Percentiles rank a stretch among this genome's conserved stretches.
phyloP scores from a whole-genome alignment of 1,140 invertebrate genomes.

The Diprion similis region DNA sequence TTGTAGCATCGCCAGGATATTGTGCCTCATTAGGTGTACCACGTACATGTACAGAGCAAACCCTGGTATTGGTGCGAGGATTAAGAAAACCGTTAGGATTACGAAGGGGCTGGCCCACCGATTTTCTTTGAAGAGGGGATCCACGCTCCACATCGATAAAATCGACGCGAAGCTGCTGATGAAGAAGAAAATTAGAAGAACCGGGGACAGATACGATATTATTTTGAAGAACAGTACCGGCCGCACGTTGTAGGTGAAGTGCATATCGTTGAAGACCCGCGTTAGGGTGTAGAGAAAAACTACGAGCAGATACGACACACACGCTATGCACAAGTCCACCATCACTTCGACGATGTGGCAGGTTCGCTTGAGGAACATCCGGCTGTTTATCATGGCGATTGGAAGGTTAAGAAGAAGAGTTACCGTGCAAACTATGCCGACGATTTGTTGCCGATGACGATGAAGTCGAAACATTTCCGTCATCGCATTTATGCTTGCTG shows the following conservation, averaged over 20 bases:
- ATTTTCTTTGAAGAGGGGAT: background rate
- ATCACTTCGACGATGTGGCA: background rate
- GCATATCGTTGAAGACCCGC: background rate
- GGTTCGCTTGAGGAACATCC: background rate
- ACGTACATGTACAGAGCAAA: background rate
- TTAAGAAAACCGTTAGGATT: background rate
- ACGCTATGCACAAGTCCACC: background rate
- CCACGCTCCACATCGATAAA: background rate
- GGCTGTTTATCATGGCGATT: background rate
- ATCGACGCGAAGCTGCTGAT: background rate
- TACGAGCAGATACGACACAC: background rate
- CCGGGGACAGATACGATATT: background rate
- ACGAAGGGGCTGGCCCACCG: background rate
- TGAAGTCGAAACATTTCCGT: background rate
- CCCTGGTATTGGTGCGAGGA: background rate
- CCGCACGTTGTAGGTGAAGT: background rate
- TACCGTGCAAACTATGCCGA: background rate
- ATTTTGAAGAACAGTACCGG: background rate
- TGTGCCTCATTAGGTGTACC: background rate
- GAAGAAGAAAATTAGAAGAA: background rate
- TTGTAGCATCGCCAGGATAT: background rate
- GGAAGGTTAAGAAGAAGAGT: background rate
- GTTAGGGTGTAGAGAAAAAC: background rate
- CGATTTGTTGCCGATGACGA: background rate
- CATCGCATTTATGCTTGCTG: background rate